phyloP scores from a whole-genome alignment of 2,888 invertebrate genomes.

The Brenthis hecate region DNA sequence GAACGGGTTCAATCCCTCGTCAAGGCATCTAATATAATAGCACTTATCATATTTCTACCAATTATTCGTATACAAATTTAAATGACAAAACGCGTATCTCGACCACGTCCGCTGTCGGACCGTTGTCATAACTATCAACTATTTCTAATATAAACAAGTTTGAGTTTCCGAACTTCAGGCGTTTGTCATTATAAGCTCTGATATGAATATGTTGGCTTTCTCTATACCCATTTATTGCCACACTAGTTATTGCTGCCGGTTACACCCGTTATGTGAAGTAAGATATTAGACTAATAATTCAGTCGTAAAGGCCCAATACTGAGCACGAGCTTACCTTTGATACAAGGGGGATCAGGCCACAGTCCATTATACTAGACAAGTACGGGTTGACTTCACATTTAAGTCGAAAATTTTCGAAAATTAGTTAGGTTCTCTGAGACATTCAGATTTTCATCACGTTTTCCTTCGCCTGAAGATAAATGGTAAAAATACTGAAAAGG shows the following conservation, averaged over 20 bases:
- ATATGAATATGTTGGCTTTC: conserved; percentile 15
- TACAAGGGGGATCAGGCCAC: too few species aligned
- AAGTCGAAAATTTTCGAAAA: too few species aligned
- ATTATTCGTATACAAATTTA: conserved; percentile 9
- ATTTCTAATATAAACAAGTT: conserved; percentile 24
- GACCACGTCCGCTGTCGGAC: conserved; percentile 22
- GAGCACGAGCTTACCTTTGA: too few species aligned
- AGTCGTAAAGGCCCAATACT: too few species aligned
- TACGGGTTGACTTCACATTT: too few species aligned
- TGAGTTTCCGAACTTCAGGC: conserved; percentile 14
- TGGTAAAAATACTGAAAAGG: too few species aligned
- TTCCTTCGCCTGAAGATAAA: too few species aligned
- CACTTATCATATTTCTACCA: not conserved
- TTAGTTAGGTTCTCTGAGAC: too few species aligned
- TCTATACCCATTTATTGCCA: not conserved
- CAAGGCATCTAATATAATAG: conserved; percentile 1
- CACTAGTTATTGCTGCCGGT: not conserved
- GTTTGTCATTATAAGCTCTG: conserved; percentile 28
- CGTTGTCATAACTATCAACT: conserved; percentile 31
- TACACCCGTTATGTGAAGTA: too few species aligned
- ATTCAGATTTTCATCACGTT: too few species aligned
- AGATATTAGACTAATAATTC: too few species aligned
- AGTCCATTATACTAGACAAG: too few species aligned
- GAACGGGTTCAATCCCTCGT: not conserved
- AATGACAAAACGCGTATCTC: not conserved